A percentile compares a stretch with the other conserved stretches of the same genome.
Conservation (phyloP, 2,797 vertebrate species). For the Syngnathus rostellatus region DNA sequence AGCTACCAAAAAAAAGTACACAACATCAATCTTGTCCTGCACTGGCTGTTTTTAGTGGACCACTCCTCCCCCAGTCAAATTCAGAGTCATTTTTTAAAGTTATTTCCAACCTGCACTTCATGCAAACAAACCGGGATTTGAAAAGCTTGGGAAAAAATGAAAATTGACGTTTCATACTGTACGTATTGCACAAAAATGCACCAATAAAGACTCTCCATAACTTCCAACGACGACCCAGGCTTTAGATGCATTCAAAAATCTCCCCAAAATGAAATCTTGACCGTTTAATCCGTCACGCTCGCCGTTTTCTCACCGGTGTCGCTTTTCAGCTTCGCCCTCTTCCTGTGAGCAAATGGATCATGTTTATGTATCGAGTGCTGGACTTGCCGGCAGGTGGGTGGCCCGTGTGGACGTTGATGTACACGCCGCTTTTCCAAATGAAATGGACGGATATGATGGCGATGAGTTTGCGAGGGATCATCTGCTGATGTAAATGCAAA, state of each 20-base stretch:
- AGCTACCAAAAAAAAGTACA: too few species aligned
- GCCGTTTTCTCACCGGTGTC: not conserved
- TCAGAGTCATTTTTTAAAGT: too few species aligned
- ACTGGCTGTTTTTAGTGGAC: too few species aligned
- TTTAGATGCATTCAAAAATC: not conserved
- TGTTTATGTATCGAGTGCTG: not conserved
- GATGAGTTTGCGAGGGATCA: slow-evolving; percentile 50
- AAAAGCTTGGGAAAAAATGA: too few species aligned
- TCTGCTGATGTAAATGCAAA: slow-evolving; percentile 66
- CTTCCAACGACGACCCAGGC: not conserved
- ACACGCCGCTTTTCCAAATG: slow-evolving; percentile 26
- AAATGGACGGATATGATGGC: slow-evolving; percentile 55
- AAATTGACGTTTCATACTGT: too few species aligned
- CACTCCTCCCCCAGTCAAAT: too few species aligned
- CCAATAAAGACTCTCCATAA: not conserved
- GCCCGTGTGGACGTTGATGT: not conserved
- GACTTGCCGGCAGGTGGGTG: not conserved
- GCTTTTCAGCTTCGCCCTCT: slow-evolving; percentile 20
- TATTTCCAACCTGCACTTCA: too few species aligned
- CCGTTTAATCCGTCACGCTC: not conserved
- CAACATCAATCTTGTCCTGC: too few species aligned
- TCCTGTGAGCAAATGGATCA: not conserved
- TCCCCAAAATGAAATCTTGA: too few species aligned
- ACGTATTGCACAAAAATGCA: too few species aligned
- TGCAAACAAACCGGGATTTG: too few species aligned